Conservation (phyloP, 2,797 vertebrate species). For the Diplodus sargus region DNA sequence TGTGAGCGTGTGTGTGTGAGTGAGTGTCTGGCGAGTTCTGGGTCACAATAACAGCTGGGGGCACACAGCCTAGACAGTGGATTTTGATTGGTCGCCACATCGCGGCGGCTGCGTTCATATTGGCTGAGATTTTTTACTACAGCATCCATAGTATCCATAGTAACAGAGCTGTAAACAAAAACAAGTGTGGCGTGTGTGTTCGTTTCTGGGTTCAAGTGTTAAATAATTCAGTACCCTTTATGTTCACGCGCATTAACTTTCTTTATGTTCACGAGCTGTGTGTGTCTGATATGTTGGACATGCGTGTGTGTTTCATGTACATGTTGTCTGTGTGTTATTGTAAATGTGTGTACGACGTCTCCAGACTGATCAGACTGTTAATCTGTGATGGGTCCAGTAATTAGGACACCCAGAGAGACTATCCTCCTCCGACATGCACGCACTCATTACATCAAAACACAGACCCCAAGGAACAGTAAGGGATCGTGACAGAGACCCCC, state of each 20-base stretch:
- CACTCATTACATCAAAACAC: slow-evolving; percentile 21
- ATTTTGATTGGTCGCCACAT: slow-evolving; percentile 66
- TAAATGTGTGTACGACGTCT: neutral
- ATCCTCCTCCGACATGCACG: slow-evolving; percentile 23
- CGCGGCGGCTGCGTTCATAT: slow-evolving; percentile 16
- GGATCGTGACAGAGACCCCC: slow-evolving; percentile 6
- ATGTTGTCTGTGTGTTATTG: neutral
- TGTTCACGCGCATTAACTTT: neutral
- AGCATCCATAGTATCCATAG: slow-evolving; percentile 70
- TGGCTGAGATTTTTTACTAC: slow-evolving; percentile 65
- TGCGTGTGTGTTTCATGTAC: neutral
- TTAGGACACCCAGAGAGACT: slow-evolving; percentile 45
- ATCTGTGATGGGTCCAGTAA: slow-evolving; percentile 50
- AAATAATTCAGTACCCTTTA: neutral
- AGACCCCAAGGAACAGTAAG: slow-evolving; percentile 32
- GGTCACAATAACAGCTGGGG: slow-evolving; percentile 84
- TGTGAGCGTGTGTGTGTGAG: slow-evolving; percentile 31
- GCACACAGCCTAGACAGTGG: slow-evolving; percentile 64
- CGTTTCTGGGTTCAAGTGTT: neutral
- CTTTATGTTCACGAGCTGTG: neutral
- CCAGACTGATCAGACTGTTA: slow-evolving; percentile 36
- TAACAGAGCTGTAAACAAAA: slow-evolving; percentile 73
- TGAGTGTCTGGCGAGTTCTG: slow-evolving; percentile 71
- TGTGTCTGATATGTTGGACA: neutral
- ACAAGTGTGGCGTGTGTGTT: slow-evolving; percentile 29